A percentile compares a stretch with the other conserved stretches of the same genome.
phyloP scores from a whole-genome alignment of 2,113 vertebrate species.

The Capreolus pygargus region DNA sequence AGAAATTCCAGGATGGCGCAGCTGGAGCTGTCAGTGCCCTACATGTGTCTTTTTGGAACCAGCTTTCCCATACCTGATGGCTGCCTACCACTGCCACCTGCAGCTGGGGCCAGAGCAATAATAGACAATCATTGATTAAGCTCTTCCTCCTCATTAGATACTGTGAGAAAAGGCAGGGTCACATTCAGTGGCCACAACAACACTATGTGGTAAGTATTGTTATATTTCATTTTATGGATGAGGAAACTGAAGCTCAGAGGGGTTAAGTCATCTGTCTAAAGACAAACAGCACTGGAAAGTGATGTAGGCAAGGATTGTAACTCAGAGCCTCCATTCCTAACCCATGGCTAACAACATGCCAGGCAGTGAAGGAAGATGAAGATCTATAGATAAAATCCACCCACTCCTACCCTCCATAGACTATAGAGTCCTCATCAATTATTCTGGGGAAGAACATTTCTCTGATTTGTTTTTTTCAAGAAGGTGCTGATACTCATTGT shows the following conservation, averaged over 20 bases:
- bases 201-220: background rate
- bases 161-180: background rate
- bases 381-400: background rate
- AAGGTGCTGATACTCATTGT: background rate
- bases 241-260: background rate
- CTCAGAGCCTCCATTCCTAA: background rate
- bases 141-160: background rate
- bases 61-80: background rate
- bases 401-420: background rate
- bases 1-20: accelerated
- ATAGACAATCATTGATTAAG: background rate
- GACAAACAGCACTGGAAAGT: background rate
- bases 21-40: background rate
- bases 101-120: background rate
- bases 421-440: background rate
- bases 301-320: background rate
- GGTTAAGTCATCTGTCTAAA: background rate
- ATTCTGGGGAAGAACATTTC: background rate
- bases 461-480: background rate
- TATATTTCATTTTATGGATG: background rate
- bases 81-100: background rate
- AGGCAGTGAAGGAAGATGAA: background rate
- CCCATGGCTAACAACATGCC: too few relatives aligned
- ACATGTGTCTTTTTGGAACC: background rate
- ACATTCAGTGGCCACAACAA: background rate